Evolutionary conservation across 1,140 invertebrate genomes (phyloP).

Genomic region (Heliconius eleuchia): DNA sequence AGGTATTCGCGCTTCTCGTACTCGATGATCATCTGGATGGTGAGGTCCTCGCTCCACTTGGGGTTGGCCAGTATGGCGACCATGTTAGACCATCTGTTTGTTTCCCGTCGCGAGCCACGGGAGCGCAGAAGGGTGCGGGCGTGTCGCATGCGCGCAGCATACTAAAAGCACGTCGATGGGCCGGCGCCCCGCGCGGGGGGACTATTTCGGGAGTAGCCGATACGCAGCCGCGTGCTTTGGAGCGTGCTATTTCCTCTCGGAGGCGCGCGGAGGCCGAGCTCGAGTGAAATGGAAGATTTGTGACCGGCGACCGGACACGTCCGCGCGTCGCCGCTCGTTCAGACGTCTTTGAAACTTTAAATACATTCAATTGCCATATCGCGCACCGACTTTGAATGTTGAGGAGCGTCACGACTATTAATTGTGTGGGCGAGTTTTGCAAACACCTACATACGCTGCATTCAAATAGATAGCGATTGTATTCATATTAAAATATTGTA

Average conservation of each 20-base stretch:
- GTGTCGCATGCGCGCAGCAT: conserved; percentile 80
- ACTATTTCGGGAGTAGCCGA: conserved; percentile 79
- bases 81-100: conserved; percentile 69
- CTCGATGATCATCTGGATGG: conserved; percentile 77
- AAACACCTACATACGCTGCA: conserved; percentile 6
- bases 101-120: conserved; percentile 56
- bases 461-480: not conserved
- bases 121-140: conserved; percentile 77
- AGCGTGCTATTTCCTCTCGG: conserved; percentile 78
- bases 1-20: conserved; percentile 78
- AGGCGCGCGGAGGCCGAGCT: conserved; percentile 64
- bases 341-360: conserved; percentile 26
- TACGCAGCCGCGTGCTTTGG: conserved; percentile 78
- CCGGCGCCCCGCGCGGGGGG: conserved; percentile 67
- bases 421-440: conserved; percentile 5
- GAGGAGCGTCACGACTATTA: not conserved
- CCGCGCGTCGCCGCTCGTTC: conserved; percentile 33
- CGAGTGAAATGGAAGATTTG: conserved; percentile 80
- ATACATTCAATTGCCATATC: conserved; percentile 21
- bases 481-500: conserved; percentile 2
- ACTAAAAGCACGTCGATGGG: conserved; percentile 81
- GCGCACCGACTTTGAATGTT: conserved; percentile 15
- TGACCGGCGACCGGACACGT: conserved; percentile 43
- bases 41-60: conserved; percentile 78
- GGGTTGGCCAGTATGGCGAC: conserved; percentile 76